Base-by-base conservation (phyloP, 1,140 invertebrate species). In the Gonatopus flavifemur region DNA sequence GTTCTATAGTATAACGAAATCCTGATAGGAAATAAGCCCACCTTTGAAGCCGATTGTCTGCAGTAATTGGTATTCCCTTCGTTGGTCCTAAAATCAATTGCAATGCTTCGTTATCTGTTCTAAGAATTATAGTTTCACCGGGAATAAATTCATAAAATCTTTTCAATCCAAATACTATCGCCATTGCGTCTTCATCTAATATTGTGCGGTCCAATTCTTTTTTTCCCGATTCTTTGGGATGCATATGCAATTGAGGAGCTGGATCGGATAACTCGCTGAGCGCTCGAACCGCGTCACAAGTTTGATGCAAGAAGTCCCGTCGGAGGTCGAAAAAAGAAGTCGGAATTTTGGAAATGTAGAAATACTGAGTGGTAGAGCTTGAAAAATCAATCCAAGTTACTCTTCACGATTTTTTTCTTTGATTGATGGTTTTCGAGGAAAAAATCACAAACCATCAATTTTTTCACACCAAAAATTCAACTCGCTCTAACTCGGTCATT, bases 211-310 rank as follows among this genome's bases (percentile, higher is more conserved):
- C 36, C 8, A 24, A 15, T 18, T 28, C 13, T 41, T 73, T 53
- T 19, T 46, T 18, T 57, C 13, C 31, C 64, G 21, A 83, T 57
- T 1, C 67, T 66, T 37, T 72, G 52, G 7, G 80, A 82, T 9
- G 68, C 73, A 64, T 64, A 80, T 6, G 68, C 64, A 37, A 83
- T 74, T 16, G 75, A 71, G 9, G 64, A 63, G 54, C 62, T 75
- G 7, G 57, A n/a, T n/a, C n/a, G n/a, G n/a, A n/a, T n/a, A n/a
- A n/a, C n/a, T n/a, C n/a, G n/a, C n/a, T n/a, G n/a, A n/a, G n/a
- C n/a, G n/a, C n/a, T n/a, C n/a, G n/a, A n/a, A n/a, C n/a, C n/a
- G n/a, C n/a, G n/a, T n/a, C n/a, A n/a, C n/a, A n/a, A n/a, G n/a
- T n/a, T n/a, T n/a, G n/a, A n/a, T n/a, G n/a, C n/a, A n/a, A n/a